These are phyloP conservation scores for Leptura quadrifasciata DNA, from an alignment of 2,888 invertebrate genomes.

Conservation along the genomic window DNA sequence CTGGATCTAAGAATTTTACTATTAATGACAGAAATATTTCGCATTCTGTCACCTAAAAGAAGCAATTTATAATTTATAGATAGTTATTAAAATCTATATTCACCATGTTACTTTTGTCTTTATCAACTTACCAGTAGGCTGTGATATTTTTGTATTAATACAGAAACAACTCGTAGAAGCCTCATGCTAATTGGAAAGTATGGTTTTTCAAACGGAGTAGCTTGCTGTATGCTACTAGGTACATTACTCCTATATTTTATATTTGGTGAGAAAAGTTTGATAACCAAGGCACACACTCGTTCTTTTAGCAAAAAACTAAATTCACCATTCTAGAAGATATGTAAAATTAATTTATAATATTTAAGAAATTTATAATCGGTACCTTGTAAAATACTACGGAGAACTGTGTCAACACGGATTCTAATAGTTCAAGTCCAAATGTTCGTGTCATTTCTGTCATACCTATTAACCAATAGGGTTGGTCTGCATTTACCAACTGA, in stretches of 20 bases:
- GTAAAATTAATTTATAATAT: conserved; percentile 6
- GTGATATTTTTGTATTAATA: conserved; percentile 95
- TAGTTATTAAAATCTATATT: not conserved
- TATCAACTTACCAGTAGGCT: conserved; percentile 83
- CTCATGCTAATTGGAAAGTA: conserved; percentile 98
- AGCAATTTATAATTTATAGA: not conserved
- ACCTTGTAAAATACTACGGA: conserved; percentile 90
- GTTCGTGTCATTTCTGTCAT: conserved; percentile 98
- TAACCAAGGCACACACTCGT: conserved; percentile 97
- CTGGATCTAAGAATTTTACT: conserved; percentile 97
- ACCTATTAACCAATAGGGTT: conserved; percentile 95
- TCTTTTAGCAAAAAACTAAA: conserved; percentile 96
- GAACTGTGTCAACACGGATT: conserved; percentile 93
- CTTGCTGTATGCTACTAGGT: conserved; percentile 79
- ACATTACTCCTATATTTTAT: conserved; percentile 88
- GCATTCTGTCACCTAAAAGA: conserved; percentile 91
- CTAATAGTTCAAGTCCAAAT: conserved; percentile 95
- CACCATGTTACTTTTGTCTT: conserved; percentile 17
- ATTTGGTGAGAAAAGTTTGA: conserved; percentile 98
- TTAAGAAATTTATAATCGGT: conserved; percentile 47
- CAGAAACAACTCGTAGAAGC: conserved; percentile 92
- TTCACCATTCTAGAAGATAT: conserved; percentile 86
- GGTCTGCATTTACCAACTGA: conserved; percentile 96
- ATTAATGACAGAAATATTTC: conserved; percentile 98
- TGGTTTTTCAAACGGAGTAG: conserved; percentile 88